These are phyloP conservation scores for Neotoxoptera formosana DNA, from an alignment of 1,140 invertebrate species.

Conservation along the genomic window DNA sequence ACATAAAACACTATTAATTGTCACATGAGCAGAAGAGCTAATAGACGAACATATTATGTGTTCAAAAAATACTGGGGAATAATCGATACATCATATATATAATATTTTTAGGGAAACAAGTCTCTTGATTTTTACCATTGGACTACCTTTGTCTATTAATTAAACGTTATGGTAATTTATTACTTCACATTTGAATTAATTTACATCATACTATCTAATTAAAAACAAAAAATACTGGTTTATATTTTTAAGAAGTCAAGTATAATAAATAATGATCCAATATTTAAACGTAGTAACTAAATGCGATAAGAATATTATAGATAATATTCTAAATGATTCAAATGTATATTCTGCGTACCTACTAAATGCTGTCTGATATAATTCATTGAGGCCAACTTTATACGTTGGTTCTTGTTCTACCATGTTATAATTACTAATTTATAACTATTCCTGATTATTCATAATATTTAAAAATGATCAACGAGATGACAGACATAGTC, in stretches of 20 bases:
- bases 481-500: background rate
- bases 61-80: too few relatives aligned
- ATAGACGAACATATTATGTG: too few relatives aligned
- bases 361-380: background rate
- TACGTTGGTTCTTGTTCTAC: background rate
- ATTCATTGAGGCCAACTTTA: conserved; percentile 2
- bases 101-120: background rate
- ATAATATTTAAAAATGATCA: background rate
- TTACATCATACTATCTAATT: background rate
- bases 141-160: background rate
- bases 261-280: background rate
- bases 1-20: too few relatives aligned
- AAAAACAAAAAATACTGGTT: background rate
- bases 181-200: background rate
- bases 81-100: too few relatives aligned
- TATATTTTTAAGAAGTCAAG: background rate
- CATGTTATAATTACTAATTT: background rate
- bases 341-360: background rate
- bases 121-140: background rate
- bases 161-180: background rate
- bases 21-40: too few relatives aligned
- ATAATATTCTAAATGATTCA: background rate
- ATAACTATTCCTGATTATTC: background rate
- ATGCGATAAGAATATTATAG: background rate
- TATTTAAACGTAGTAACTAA: background rate